Evolutionary conservation across 1,140 invertebrate species (phyloP).

Genomic region (Macrobrachium nipponense): DNA sequence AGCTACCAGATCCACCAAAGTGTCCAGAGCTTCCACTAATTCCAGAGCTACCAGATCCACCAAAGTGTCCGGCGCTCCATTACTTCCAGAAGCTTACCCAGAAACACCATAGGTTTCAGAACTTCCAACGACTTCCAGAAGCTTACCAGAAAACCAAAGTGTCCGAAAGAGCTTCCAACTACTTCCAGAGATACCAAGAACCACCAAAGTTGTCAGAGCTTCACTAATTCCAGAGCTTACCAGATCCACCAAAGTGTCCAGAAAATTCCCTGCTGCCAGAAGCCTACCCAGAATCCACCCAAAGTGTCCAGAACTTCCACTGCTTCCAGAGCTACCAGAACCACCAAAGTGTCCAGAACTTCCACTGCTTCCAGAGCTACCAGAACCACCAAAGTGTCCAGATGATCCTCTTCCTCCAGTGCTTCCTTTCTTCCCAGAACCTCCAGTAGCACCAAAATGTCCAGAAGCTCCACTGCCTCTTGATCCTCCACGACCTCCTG

Average conservation of each 20-base stretch:
- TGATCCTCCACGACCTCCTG: conserved; percentile 6
- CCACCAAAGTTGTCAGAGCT: conserved; percentile 42
- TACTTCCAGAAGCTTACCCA: conserved; percentile 1
- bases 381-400: background rate
- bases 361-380: background rate
- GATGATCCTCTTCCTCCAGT: background rate
- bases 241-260: background rate
- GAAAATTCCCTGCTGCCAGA: no score
- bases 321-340: no score
- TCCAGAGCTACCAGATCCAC: conserved; percentile 6
- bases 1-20: background rate
- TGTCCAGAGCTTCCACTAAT: background rate
- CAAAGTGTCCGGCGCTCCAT: background rate
- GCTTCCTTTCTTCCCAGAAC: background rate
- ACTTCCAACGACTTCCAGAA: conserved; percentile 31
- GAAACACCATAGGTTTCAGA: conserved; percentile 40
- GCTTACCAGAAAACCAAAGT: conserved; percentile 20
- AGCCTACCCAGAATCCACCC: no score
- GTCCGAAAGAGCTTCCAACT: conserved; percentile 25
- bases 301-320: no score
- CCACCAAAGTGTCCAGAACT: no score
- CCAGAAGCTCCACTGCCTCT: conserved; percentile 2
- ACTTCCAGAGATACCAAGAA: conserved; percentile 13
- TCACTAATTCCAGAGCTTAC: conserved; percentile 1
- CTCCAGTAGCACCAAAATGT: background rate